Base-by-base conservation (phyloP, 2,113 vertebrate genomes). In the Paedocypris sp. region DNA sequence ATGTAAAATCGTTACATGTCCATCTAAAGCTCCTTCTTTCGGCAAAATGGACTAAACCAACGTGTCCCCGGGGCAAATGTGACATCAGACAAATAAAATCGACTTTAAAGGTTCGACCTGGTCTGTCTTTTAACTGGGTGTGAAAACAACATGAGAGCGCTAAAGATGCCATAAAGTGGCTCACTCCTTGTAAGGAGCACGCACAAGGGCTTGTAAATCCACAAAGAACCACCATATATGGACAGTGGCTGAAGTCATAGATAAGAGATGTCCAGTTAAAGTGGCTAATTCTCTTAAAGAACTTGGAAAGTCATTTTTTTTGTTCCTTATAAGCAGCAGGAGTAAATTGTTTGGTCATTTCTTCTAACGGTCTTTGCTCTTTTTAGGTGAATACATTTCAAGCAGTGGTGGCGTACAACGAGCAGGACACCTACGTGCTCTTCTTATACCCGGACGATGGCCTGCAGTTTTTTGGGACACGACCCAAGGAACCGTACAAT, bases 361-460 rank as follows among this genome's bases (percentile, higher is more conserved):
- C 18, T 5, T 16, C 1, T 39, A 42, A 31, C 43, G 26, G 12
- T 22, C 32, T 19, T 50, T 13, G 60, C 22, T 5, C 45, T 41
- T 38, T 36, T 25, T 23, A 99, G 95, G 68, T 87, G 61, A 99
- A 99, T 71, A 99, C 92, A 3, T 99, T 99, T 84, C 95, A 99
- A 78, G 87, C 83, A 0, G 90, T 91, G 10, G 45, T 98, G 51
- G 91, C 86, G 16, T 98, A 86, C 2, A 76, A 92, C 11, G 85
- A 86, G 3, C 82, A 75, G 0, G 82, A 97, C 60, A 82, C 88
- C 4, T 98, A 91, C 1, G 77, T 79, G 31, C 75, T 98, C 68
- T 94, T 94, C 81, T 88, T 99, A 3, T 99, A 99, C 68, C 95
- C 95, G 0, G 45, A 76, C 0, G 83, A 81, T 0, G 89, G 93